These are phyloP conservation scores for Pyralis farinalis DNA, from an alignment of 2,888 invertebrate genomes.

Conservation along the genomic window DNA sequence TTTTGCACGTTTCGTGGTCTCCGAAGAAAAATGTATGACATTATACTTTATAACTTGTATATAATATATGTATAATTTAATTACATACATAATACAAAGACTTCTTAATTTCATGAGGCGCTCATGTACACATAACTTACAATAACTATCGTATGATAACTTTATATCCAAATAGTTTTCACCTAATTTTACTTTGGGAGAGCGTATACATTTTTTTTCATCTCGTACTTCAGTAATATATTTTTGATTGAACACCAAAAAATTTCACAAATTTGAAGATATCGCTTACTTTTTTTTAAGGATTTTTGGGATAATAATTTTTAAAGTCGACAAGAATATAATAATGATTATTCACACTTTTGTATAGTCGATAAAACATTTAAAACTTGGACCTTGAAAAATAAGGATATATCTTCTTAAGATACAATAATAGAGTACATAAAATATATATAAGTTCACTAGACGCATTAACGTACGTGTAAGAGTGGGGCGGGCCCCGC, in stretches of 20 bases:
- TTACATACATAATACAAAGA: slow-evolving; percentile 80
- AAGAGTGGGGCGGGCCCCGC: slow-evolving; percentile 40
- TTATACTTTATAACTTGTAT: slow-evolving; percentile 70
- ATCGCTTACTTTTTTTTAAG: slow-evolving; percentile 57
- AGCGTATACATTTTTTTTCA: slow-evolving; percentile 77
- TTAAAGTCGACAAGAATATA: slow-evolving; percentile 79
- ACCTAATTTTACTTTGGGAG: slow-evolving; percentile 75
- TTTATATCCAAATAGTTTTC: slow-evolving; percentile 77
- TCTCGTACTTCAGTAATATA: slow-evolving; percentile 69
- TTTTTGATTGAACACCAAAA: slow-evolving; percentile 78
- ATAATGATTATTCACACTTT: slow-evolving; percentile 79
- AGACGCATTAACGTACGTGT: slow-evolving; percentile 71
- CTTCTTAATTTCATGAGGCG: slow-evolving; percentile 76
- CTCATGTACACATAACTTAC: slow-evolving; percentile 77
- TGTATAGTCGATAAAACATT: slow-evolving; percentile 81
- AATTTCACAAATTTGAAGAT: slow-evolving; percentile 77
- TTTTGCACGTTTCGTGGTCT: slow-evolving; percentile 69
- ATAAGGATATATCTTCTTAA: slow-evolving; percentile 81
- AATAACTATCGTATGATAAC: slow-evolving; percentile 71
- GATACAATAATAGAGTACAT: slow-evolving; percentile 78
- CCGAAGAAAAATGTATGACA: slow-evolving; percentile 73
- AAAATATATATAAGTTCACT: slow-evolving; percentile 81
- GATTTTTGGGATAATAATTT: slow-evolving; percentile 70
- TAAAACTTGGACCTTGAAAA: slow-evolving; percentile 82
- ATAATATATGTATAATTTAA: slow-evolving; percentile 79